Conservation (phyloP, 2,797 vertebrate genomes). For the Acrossocheilus wenchowensis region DNA sequence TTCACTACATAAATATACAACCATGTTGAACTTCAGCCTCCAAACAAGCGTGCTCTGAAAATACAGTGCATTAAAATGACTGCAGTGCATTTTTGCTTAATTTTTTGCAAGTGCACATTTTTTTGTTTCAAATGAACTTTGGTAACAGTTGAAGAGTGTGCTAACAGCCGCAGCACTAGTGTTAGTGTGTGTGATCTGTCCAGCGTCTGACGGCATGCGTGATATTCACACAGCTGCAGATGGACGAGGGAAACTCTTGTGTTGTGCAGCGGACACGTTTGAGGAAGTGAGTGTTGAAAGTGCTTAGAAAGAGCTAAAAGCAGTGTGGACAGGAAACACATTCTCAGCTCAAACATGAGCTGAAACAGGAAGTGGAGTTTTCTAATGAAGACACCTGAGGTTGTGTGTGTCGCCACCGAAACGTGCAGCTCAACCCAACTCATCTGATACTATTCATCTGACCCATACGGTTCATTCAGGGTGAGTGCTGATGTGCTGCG, state of each 20-base stretch:
- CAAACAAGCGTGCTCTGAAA: background rate
- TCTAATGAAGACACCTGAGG: conserved; percentile 32
- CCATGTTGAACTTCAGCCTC: background rate
- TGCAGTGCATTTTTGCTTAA: background rate
- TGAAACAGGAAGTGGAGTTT: conserved; percentile 50
- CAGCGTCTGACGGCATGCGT: background rate
- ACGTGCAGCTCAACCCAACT: background rate
- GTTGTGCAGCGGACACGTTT: conserved; percentile 41
- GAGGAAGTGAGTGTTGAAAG: conserved; percentile 60
- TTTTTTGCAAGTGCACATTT: background rate
- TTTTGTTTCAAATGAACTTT: background rate
- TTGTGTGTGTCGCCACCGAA: background rate
- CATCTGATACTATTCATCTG: background rate
- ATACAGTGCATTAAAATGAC: background rate
- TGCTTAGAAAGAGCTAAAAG: conserved; percentile 52
- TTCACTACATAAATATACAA: background rate
- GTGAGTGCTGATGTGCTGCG: background rate
- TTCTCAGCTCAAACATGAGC: background rate
- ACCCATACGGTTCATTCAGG: background rate
- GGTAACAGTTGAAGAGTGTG: background rate
- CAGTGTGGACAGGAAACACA: conserved; percentile 40
- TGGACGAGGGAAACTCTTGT: conserved; percentile 2
- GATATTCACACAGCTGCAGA: background rate
- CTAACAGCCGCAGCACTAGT: no score
- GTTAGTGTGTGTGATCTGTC: no score